Conservation (phyloP, 2,888 invertebrate genomes). For the Aspidiotus rigidus region DNA sequence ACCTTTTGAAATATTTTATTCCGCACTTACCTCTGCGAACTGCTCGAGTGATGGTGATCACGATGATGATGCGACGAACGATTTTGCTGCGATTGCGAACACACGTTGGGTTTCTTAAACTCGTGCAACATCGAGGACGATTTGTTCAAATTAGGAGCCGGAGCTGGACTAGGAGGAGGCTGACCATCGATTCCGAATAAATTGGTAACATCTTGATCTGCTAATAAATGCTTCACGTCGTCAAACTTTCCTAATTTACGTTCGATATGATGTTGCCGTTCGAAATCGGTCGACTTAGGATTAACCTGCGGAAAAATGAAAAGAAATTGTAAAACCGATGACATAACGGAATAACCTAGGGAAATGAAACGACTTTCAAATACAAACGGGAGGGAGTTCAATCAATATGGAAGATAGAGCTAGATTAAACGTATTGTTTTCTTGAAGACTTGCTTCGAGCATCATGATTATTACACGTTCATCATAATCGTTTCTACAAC, state of each 20-base stretch:
- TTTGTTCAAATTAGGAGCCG: slow-evolving; percentile 37
- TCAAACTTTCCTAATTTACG: slow-evolving; percentile 61
- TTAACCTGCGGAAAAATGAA: slow-evolving; percentile 50
- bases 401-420: no score
- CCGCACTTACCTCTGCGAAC: slow-evolving; percentile 21
- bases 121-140: slow-evolving; percentile 50
- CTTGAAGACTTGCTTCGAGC: no score
- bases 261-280: slow-evolving; percentile 58
- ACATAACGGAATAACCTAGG: no score
- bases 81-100: slow-evolving; percentile 39
- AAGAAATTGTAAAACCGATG: slow-evolving; percentile 3
- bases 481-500: no score
- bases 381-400: no score
- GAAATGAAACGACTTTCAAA: no score
- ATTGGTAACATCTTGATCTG: slow-evolving; percentile 46
- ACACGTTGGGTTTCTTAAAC: slow-evolving; percentile 53
- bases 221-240: slow-evolving; percentile 52
- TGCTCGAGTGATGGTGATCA: slow-evolving; percentile 27
- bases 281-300: slow-evolving; percentile 51
- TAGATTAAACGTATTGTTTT: no score
- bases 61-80: slow-evolving; percentile 38
- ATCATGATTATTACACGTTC: no score
- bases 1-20: no score
- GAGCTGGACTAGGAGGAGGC: slow-evolving; percentile 55
- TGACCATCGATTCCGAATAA: slow-evolving; percentile 63